Evolutionary conservation across 2,797 vertebrate species (phyloP).

Genomic region (Sibirionetta formosa): DNA sequence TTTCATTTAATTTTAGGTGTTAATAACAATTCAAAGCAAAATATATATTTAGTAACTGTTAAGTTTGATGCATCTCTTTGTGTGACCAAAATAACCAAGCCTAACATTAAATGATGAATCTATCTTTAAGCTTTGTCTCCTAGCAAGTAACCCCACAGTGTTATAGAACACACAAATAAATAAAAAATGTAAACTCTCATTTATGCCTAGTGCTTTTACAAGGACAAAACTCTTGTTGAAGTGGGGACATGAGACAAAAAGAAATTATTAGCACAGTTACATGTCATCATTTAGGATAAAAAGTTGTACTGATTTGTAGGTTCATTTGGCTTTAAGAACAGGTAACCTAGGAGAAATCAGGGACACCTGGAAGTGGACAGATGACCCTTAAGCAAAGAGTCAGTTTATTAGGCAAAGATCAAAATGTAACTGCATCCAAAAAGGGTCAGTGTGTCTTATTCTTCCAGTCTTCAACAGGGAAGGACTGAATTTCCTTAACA

Average conservation of each 20-base stretch:
- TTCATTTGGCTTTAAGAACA: neutral
- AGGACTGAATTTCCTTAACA: neutral
- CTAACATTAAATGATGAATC: neutral
- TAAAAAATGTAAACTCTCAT: neutral
- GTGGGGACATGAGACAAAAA: neutral
- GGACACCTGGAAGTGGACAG: neutral
- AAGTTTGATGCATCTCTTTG: neutral
- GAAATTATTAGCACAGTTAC: neutral
- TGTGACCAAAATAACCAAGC: neutral
- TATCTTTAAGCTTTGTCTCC: neutral
- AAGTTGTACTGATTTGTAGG: neutral
- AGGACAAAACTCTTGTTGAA: neutral
- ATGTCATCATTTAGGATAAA: neutral
- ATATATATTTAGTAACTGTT: neutral
- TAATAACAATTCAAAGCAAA: slow-evolving; percentile 20
- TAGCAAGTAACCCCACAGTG: neutral
- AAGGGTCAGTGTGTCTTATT: neutral
- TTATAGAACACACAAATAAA: neutral
- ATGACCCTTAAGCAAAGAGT: neutral
- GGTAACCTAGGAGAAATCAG: neutral
- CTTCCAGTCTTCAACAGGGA: neutral
- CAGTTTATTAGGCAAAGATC: neutral
- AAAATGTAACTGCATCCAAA: neutral
- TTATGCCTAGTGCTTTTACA: neutral
- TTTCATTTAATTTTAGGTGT: slow-evolving; percentile 3